Base-by-base conservation (phyloP, 2,113 vertebrate species). In the Chroicocephalus ridibundus region DNA sequence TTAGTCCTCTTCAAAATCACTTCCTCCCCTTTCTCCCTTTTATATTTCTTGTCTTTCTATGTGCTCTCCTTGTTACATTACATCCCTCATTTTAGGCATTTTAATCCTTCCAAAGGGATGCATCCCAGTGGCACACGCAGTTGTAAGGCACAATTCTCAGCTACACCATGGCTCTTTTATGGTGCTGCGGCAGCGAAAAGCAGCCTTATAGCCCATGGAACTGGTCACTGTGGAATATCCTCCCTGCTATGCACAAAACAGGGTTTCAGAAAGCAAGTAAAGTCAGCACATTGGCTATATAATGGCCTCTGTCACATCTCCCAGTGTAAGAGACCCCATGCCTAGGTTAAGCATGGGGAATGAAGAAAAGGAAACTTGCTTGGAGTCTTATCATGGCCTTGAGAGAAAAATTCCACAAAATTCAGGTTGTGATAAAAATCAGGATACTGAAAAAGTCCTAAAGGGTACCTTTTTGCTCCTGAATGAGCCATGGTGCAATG, bases 61-160 rank as follows among this genome's bases (percentile, higher is more conserved):
- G 74, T 82, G 60, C 57, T 90, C 34, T 95, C 61, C 42, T 79
- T 36, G 29, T 93, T 93, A 89, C 60, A 75, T 84, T 93, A 55
- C 94, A 92, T 92, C 61, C 36, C 65, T 94, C 92, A 94, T 84
- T 96, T 96, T 90, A 90, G 83, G 72, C 95, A 72, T 89, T 96
- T 96, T 96, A 97, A 96, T 96, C 83, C 74, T 69, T 96, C 94
- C 91, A 92, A 95, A 96, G 94, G 95, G 95, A 94, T 89, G 77
- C 88, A 94, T 95, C 96, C 91, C 88, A 79, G 65, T 92, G 95
- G 94, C 92, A 86, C 80, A 92, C 47, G 11, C 87, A 86, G 90
- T 96, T 82, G 58, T 60, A 90, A 94, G 85, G 54, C 65, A 93
- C 91, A 68, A 93, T 94, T 92, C 80, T 94, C 44, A 91, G 83